Evolutionary conservation across 2,797 vertebrate species (phyloP).

Genomic region (Merluccius polli): DNA sequence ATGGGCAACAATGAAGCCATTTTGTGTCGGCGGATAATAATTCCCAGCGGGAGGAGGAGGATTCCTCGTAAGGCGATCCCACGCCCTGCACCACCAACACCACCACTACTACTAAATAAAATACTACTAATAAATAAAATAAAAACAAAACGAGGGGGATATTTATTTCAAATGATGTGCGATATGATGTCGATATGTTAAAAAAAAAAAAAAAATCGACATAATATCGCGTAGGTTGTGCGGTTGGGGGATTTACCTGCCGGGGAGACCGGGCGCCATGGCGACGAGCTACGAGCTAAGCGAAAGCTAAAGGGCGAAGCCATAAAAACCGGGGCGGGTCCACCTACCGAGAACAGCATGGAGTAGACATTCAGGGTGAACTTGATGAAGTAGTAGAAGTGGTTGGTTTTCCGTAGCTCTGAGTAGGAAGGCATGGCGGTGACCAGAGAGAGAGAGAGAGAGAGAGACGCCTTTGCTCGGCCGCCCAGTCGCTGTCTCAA

Average conservation of each 20-base stretch:
- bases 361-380: conserved; percentile 81
- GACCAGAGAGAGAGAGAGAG: no score
- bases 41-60: neutral
- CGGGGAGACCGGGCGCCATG: no score
- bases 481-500: conserved; percentile 14
- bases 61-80: neutral
- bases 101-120: no score
- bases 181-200: neutral
- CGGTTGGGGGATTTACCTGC: neutral
- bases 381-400: conserved; percentile 82
- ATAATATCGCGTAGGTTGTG: neutral
- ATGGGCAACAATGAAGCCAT: neutral
- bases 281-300: no score
- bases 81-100: neutral
- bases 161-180: neutral
- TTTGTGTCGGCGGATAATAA: neutral
- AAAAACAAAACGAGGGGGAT: neutral
- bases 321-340: no score
- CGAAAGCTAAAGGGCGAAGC: neutral
- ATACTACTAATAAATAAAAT: no score
- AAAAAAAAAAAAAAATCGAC: no score
- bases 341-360: conserved; percentile 83
- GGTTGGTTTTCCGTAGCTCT: conserved; percentile 70
- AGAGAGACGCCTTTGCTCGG: conserved; percentile 35
- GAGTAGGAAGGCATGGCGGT: conserved; percentile 73